Base-by-base conservation (phyloP, 1,140 invertebrate genomes). In the Atopsyche davidsoni region DNA sequence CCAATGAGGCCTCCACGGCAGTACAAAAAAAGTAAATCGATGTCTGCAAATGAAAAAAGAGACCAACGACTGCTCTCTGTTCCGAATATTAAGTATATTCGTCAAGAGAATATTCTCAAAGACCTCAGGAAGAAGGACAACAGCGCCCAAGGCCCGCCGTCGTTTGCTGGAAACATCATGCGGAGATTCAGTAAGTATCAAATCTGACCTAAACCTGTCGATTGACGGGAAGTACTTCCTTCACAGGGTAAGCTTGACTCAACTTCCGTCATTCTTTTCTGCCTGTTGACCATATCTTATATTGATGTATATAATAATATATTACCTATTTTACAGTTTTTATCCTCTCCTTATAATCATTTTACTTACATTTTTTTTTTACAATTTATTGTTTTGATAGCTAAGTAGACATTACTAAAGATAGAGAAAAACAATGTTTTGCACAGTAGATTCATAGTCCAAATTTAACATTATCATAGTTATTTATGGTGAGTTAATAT, bases 141-240 rank as follows among this genome's bases (percentile, higher is more conserved):
- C 23, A 57, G 34, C 45, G 67, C 59, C 59, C 62, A 58, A 44
- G 67, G 58, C 25, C 70, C 65, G 58, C 70, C 75, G 19, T 75
- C 79, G 40, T 82, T 84, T 68, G 78, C 81, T 55, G 80, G 82
- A 61, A 83, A 79, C 75, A 73, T 88, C 59, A 85, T 86, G 74
- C 79, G 85, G 66, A 79, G 84, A 76, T 86, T 88, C 80, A 87
- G 86, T 89, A 87, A 89, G 87, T 89, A 78, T 78, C 64, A 60
- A 70, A 51, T 68, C 58, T 46, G 44, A 32, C 19, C 28, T n/a
- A n/a, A n/a, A 28, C 7, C 25, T 28, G 13, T 9, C n/a, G n/a
- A n/a, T n/a, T n/a, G n/a, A n/a, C n/a, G n/a, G n/a, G n/a, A n/a
- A n/a, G n/a, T n/a, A n/a, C n/a, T n/a, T n/a, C n/a, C n/a, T n/a